Base-by-base conservation (phyloP, 2,888 invertebrate species). In the Oligia latruncula region DNA sequence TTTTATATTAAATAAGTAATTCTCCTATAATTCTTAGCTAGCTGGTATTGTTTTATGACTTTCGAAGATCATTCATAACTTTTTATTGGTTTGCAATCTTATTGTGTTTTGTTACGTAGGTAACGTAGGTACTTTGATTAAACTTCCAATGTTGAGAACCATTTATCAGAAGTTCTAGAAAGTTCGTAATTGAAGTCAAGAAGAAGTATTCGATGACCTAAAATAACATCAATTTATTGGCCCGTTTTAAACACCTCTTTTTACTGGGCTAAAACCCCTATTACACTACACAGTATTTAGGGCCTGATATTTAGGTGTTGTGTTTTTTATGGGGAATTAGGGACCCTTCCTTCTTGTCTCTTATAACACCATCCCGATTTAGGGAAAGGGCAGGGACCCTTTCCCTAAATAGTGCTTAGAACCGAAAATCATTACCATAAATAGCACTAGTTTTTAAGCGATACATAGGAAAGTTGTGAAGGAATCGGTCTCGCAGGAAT, bases 401-500 rank as follows among this genome's bases (percentile, higher is more conserved):
- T 58, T 58, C 29, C 29, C 29, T 29, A 29, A 29, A 29, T 23
- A 29, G 23, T 29, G 1, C 46, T 71, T 62, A 60, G 29, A 60
- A 43, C 2, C 52, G 23, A 52, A 71, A 75, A 80, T 49, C 46
- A 43, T 80, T 66, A 76, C 15, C 46, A 55, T 84, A 85, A 77
- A 65, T 60, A 62, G 29, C n/a, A 60, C 68, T 58, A 43, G 35
- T 40, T 77, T 15, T 62, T 72, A 29, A 52, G 55, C 60, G 58
- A 20, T 40, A 74, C 71, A 43, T 17, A 72, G 66, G 43, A 43
- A 40, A 71, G 62, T 81, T 74, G 17, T 17, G 20, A 77, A 85
- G 77, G 74, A 85, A 82, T 87, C 72, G 79, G 76, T 88, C 74
- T 86, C 83, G 64, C 71, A 79, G 87, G 85, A 84, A 78, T 86